A percentile compares a stretch with the other conserved stretches of the same genome.
These are phyloP conservation scores for Rhabdomys pumilio DNA, from an alignment of 2,797 vertebrate genomes.

Conservation along the genomic window DNA sequence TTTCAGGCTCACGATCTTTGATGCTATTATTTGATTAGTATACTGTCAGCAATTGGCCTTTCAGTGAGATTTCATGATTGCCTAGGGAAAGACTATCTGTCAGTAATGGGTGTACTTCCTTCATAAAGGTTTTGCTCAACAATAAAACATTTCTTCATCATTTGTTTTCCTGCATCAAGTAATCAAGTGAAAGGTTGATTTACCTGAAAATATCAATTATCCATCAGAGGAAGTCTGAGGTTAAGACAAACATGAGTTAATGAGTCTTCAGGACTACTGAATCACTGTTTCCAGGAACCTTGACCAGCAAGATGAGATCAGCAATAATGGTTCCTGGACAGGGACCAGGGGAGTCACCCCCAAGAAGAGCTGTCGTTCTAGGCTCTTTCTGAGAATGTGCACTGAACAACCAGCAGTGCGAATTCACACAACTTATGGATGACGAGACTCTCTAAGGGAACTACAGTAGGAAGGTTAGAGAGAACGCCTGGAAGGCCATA, in stretches of 20 bases:
- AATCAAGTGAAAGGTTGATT: constrained; percentile 67
- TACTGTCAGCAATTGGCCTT: background rate
- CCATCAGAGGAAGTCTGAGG: constrained; percentile 49
- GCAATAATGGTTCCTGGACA: background rate
- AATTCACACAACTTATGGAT: background rate
- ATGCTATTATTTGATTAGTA: background rate
- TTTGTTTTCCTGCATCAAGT: constrained; percentile 21
- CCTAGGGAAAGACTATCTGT: background rate
- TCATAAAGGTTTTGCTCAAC: constrained; percentile 27
- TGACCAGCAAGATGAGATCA: constrained; percentile 12
- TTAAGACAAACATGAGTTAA: constrained; percentile 5
- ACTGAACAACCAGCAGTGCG: background rate
- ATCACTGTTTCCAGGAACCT: constrained; percentile 21
- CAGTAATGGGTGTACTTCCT: constrained; percentile 8
- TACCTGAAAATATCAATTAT: background rate
- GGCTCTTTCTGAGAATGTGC: background rate
- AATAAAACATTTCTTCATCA: constrained; percentile 57
- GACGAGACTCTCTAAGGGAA: background rate
- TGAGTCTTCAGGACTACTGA: constrained; percentile 17
- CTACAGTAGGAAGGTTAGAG: background rate
- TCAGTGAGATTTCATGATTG: background rate
- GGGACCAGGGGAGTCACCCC: background rate
- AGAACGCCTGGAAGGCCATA: background rate
- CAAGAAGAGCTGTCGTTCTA: background rate
- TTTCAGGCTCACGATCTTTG: background rate